Percentiles rank a stretch among this genome's conserved stretches.
These are phyloP conservation scores for Monarcha castaneiventris DNA, from an alignment of 2,113 vertebrate genomes.

Conservation along the genomic window DNA sequence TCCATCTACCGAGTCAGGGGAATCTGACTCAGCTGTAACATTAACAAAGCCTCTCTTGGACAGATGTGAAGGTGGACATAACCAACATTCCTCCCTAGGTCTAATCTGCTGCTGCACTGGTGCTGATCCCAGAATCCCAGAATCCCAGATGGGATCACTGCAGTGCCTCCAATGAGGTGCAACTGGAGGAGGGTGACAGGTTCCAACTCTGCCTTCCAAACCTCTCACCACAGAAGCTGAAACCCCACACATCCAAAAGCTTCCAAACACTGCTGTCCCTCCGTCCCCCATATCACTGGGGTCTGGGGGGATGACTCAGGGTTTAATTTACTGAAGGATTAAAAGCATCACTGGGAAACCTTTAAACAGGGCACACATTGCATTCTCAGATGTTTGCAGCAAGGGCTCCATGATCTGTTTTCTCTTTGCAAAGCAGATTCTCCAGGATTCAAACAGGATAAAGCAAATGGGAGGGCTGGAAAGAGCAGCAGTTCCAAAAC, in stretches of 20 bases:
- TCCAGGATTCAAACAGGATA: not conserved
- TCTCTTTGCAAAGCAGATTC: not conserved
- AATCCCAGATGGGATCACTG: not conserved
- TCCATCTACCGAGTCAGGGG: not conserved
- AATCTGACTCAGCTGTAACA: not conserved
- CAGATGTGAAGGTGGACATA: not conserved
- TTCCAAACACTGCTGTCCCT: not conserved
- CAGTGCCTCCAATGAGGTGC: not conserved
- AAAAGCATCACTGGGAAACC: not conserved
- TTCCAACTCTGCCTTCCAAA: not conserved
- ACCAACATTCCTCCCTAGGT: not conserved
- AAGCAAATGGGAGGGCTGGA: not conserved
- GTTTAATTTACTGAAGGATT: not conserved
- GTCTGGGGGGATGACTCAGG: not conserved
- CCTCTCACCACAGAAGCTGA: not conserved
- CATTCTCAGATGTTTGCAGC: not conserved
- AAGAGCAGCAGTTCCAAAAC: not conserved
- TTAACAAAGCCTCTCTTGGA: not conserved
- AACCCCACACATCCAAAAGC: not conserved
- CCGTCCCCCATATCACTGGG: not conserved
- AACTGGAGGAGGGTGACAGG: not conserved
- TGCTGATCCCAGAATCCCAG: not conserved
- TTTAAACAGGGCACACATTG: not conserved
- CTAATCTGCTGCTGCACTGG: not conserved
- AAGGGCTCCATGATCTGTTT: not conserved